Base-by-base conservation (phyloP, 2,113 vertebrate species). In the Syngnathus typhle region DNA sequence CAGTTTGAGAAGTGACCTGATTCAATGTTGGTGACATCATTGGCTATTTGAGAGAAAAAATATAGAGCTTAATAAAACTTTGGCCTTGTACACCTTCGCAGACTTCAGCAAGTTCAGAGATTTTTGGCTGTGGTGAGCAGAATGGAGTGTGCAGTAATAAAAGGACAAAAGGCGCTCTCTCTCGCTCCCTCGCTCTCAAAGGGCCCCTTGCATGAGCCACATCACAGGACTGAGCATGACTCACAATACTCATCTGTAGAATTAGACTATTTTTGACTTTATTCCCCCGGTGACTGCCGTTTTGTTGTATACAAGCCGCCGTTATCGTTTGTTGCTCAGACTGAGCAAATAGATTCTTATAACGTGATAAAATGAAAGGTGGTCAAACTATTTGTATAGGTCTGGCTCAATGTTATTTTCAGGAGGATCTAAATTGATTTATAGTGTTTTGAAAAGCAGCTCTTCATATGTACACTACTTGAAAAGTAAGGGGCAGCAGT, bases 31-130 rank as follows among this genome's bases (percentile, higher is more conserved):
- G 64, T 88, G 86, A 85, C 84, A 84, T 88, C 84, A 86, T 79
- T 76, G 70, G 72, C 77, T 86, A 86, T 88, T 88, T 85, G 76
- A 69, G 54, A 54, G 54, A n/a, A 83, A 87, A 88, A 87, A 87
- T 87, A 87, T 54, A 88, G 84, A 72, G 66, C 60, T 77, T 74
- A 72, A 55, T 61, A 41, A 38, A 66, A 46, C 64, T 75, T 75
- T 43, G 69, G 76, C 71, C 68, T 81, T 78, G 72, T 69, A 84
- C 75, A 86, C 78, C 83, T 82, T 82, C 75, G 8, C 69, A 81
- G 82, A 85, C 71, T 78, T 52, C 66, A 52, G 85, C 69, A 67
- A 72, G 64, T 75, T 85, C 65, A 54, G 69, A 67, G 66, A 72
- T 70, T 75, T 75, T 64, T 27, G 68, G 52, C 51, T 74, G 76